These are phyloP conservation scores for Agrotis exclamationis DNA, from an alignment of 2,888 invertebrate genomes.

Conservation along the genomic window DNA sequence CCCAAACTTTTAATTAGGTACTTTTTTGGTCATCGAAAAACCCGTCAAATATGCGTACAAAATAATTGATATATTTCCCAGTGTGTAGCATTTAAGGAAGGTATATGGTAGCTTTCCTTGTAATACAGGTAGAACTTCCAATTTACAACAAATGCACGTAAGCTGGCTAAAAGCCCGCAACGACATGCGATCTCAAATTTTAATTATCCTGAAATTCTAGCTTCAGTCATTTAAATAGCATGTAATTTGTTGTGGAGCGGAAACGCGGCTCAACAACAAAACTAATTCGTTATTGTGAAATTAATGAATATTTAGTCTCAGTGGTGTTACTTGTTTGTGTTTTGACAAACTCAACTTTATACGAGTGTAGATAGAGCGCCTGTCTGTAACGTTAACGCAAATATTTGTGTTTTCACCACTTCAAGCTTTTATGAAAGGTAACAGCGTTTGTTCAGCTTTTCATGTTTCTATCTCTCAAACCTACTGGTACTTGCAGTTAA, in stretches of 20 bases:
- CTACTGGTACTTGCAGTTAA: neutral
- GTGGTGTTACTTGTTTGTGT: conserved; percentile 36
- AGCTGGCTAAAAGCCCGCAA: conserved; percentile 8
- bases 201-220: conserved; percentile 35
- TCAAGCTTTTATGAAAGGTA: conserved; percentile 30
- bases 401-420: conserved; percentile 35
- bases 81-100: conserved; percentile 1
- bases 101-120: conserved; percentile 19
- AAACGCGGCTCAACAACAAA: conserved; percentile 21
- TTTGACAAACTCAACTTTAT: conserved; percentile 35
- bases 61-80: conserved; percentile 21
- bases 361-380: conserved; percentile 39
- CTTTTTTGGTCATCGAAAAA: neutral
- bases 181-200: conserved; percentile 27
- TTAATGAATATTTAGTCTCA: conserved; percentile 43
- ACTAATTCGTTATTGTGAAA: conserved; percentile 43
- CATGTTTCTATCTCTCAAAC: conserved; percentile 5
- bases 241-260: conserved; percentile 37
- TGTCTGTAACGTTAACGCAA: conserved; percentile 43
- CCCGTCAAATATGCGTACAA: conserved; percentile 7
- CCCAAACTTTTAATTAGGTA: neutral
- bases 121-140: conserved; percentile 16
- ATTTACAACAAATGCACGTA: conserved; percentile 22
- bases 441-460: conserved; percentile 11
- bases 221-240: conserved; percentile 33